Percentiles rank a stretch among this genome's conserved stretches.
Evolutionary conservation across 2,797 vertebrate species (phyloP).

Genomic region (Florisuga fusca): DNA sequence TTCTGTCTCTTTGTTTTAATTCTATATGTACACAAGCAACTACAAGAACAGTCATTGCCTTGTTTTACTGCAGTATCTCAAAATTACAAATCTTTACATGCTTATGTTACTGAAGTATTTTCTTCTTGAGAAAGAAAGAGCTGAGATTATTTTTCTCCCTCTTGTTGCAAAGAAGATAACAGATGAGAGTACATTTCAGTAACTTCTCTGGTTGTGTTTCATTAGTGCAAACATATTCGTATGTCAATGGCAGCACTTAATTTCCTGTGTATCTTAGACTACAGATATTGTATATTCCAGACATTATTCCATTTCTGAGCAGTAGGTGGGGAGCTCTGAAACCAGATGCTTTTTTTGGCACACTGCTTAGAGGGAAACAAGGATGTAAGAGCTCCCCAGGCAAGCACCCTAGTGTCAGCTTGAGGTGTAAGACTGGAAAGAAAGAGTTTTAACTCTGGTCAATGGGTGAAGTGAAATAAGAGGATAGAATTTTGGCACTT

Average conservation of each 20-base stretch:
- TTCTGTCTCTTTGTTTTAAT: background rate
- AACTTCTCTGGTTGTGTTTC: background rate
- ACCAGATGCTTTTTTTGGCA: background rate
- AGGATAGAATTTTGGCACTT: background rate
- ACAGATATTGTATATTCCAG: background rate
- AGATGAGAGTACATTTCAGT: background rate
- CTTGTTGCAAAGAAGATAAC: background rate
- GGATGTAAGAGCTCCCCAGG: background rate
- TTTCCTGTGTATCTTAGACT: background rate
- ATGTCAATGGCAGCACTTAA: background rate
- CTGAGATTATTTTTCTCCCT: background rate
- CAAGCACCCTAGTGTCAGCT: background rate
- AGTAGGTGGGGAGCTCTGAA: background rate
- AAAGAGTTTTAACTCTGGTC: background rate
- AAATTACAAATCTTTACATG: background rate
- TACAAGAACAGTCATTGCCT: background rate
- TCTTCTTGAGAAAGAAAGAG: background rate
- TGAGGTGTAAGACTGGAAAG: background rate
- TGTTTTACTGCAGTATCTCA: background rate
- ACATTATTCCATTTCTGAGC: background rate
- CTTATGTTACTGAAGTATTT: background rate
- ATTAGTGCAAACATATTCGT: background rate
- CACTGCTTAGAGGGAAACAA: background rate
- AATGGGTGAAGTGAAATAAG: background rate
- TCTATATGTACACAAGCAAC: background rate